These are phyloP conservation scores for Dioctria linearis DNA, from an alignment of 2,888 invertebrate species.

Conservation along the genomic window DNA sequence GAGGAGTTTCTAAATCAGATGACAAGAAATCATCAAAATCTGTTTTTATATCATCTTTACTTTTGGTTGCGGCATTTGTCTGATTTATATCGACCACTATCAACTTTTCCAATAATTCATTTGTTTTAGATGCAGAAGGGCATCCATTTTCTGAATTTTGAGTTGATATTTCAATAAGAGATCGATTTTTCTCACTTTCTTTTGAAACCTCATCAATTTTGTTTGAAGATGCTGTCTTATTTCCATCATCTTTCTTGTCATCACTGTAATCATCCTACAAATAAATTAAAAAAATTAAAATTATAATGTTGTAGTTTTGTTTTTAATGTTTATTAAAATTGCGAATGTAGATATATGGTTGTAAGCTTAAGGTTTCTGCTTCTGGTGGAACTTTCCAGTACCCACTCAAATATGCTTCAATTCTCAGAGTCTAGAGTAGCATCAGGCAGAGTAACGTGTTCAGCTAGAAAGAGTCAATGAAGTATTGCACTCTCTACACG, in stretches of 20 bases:
- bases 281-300: not conserved
- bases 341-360: no score
- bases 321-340: not conserved
- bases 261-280: slow-evolving; percentile 78
- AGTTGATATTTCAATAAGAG: slow-evolving; percentile 63
- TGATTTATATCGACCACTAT: slow-evolving; percentile 37
- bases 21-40: slow-evolving; percentile 58
- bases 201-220: not conserved
- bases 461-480: no score
- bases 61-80: not conserved
- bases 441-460: no score
- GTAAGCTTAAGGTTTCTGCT: no score
- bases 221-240: not conserved
- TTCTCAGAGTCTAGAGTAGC: no score
- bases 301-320: not conserved
- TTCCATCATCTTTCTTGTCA: slow-evolving; percentile 62
- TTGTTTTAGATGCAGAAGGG: not conserved
- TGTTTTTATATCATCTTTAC: slow-evolving; percentile 14
- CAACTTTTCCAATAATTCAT: slow-evolving; percentile 19
- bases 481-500: no score
- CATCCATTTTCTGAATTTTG: slow-evolving; percentile 60
- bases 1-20: slow-evolving; percentile 51
- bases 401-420: no score
- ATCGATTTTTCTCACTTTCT: slow-evolving; percentile 59
- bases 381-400: no score